Evolutionary conservation across 2,888 invertebrate genomes (phyloP), one percentile per base, ranked within the genome.

Genomic region (Elysia crispata): DNA sequence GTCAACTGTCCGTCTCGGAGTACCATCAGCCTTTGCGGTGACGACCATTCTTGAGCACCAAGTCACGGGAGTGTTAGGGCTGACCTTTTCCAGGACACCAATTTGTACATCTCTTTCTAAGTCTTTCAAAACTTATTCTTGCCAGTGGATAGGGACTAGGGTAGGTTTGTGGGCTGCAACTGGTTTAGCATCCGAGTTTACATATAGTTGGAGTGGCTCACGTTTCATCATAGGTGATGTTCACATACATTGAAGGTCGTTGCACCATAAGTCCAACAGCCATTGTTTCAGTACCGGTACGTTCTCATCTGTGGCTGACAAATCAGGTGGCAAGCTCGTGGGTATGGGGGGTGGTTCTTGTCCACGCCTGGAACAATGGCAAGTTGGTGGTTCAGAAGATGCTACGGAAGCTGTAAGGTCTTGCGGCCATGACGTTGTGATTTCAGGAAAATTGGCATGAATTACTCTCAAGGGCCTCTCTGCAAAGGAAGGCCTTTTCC

Each of bases 11-110:
- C 60, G 60, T 23, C 60, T 23, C 6, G 60, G 60, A 5, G 60
- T 20, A 18, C 60, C 60, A 60, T 60, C 60, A 8, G 60, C 5
- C 23, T 60, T 60, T 6, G 60, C 8, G 20, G 60, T 60, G 6
- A 60, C 15, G 3, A 60, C 60, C 60, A 60, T 23, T 23, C n/a
- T 23, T 3, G 60, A 60, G 15, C 60, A 60, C 60, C 15, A 60
- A 8, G 60, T 60, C 8, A 15, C 60, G 5, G 60, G n/a, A 8
- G 60, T 60, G 15, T 60, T 60, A 20, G 41, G 67, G 62, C 57
- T 54, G 23, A 83, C 79, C 67, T 60, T 64, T 49, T 81, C 81
- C n/a, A 82, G 77, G 3, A 81, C 81, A 49, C 82, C 80, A 33
- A 83, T 66, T 31, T 75, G 70, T 33, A 60, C 60, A 60, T 60